Conservation (phyloP, 1,140 invertebrate species). For the Micrasema longulum region DNA sequence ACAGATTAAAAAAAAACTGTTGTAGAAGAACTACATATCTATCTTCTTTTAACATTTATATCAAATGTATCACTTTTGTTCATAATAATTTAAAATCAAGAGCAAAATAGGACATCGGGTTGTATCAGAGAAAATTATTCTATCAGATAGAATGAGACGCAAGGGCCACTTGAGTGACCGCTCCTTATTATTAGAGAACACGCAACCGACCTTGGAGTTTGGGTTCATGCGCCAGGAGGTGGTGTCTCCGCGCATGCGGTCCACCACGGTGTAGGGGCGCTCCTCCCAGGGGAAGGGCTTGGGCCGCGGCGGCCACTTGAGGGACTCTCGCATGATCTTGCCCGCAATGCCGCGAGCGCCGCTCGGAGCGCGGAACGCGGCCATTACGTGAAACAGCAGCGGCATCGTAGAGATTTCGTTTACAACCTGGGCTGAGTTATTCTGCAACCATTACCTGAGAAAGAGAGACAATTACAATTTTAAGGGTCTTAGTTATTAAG, state of each 20-base stretch:
- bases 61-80: too few species aligned
- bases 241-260: slow-evolving; percentile 68
- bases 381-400: neutral
- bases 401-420: slow-evolving; percentile 6
- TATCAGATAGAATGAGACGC: too few species aligned
- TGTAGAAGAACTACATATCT: too few species aligned
- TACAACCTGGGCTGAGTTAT: neutral
- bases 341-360: slow-evolving; percentile 68
- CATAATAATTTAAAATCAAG: too few species aligned
- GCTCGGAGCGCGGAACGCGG: neutral
- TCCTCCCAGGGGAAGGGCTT: slow-evolving; percentile 73
- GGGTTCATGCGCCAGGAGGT: slow-evolving; percentile 71
- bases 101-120: too few species aligned
- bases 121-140: too few species aligned
- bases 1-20: too few species aligned
- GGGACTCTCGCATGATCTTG: slow-evolving; percentile 66
- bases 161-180: too few species aligned
- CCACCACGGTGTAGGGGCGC: slow-evolving; percentile 68
- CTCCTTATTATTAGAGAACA: too few species aligned
- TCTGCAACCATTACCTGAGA: slow-evolving; percentile 19
- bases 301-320: slow-evolving; percentile 66
- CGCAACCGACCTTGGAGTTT: slow-evolving; percentile 68
- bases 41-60: too few species aligned
- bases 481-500: too few species aligned
- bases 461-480: neutral